Evolutionary conservation across 1,140 invertebrate genomes (phyloP).

Genomic region (Dinothrombium tinctorium): DNA sequence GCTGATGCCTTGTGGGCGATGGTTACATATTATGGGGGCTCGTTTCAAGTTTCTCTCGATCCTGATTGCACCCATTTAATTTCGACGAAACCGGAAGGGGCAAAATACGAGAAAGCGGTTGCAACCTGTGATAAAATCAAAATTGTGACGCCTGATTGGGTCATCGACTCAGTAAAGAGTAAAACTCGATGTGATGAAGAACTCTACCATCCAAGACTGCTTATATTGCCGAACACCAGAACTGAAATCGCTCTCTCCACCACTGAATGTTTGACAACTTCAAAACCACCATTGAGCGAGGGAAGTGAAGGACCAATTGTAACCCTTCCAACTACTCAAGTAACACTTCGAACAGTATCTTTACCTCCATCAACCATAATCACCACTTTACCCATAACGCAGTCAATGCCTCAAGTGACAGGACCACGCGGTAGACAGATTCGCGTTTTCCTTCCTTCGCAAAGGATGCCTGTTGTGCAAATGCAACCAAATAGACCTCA

Average conservation of each 20-base stretch:
- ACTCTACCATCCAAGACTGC: slow-evolving; percentile 50
- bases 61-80: slow-evolving; percentile 52
- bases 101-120: slow-evolving; percentile 42
- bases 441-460: slow-evolving; percentile 7
- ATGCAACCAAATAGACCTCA: not conserved
- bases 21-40: slow-evolving; percentile 51
- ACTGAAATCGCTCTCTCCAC: not conserved
- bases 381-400: not conserved
- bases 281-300: not conserved
- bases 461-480: not conserved
- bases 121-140: slow-evolving; percentile 26
- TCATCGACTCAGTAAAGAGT: slow-evolving; percentile 41
- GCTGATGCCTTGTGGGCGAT: slow-evolving; percentile 44
- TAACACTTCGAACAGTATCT: slow-evolving; percentile 3
- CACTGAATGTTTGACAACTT: not conserved
- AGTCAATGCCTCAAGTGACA: not conserved
- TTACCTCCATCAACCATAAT: slow-evolving; percentile 1
- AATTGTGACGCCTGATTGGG: slow-evolving; percentile 67
- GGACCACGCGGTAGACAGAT: not conserved
- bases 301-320: not conserved
- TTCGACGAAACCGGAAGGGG: slow-evolving; percentile 35
- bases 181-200: slow-evolving; percentile 33
- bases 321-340: not conserved
- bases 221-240: slow-evolving; percentile 29
- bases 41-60: slow-evolving; percentile 39